Evolutionary conservation across 2,888 invertebrate genomes (phyloP).

Genomic region (Automeris io): DNA sequence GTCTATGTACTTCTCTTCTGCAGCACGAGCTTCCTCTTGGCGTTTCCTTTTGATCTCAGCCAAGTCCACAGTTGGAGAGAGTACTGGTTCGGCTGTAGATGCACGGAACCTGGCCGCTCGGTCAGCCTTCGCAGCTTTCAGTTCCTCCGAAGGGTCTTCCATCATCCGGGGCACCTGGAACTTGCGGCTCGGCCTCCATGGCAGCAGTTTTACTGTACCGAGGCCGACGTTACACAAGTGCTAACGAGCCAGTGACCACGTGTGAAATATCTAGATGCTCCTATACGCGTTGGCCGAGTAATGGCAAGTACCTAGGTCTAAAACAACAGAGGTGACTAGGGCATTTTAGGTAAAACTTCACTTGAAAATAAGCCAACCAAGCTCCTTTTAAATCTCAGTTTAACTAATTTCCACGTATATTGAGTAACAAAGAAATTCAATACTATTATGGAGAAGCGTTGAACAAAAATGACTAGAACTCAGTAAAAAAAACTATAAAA

Average conservation of each 20-base stretch:
- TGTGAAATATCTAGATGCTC: constrained; percentile 38
- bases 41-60: constrained; percentile 74
- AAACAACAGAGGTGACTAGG: too few relatives aligned
- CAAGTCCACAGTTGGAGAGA: constrained; percentile 70
- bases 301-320: too few relatives aligned
- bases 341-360: too few relatives aligned
- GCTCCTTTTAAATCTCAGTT: too few relatives aligned
- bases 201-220: constrained; percentile 79
- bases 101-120: constrained; percentile 78
- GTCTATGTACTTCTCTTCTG: constrained; percentile 75
- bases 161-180: constrained; percentile 78
- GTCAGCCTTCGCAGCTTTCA: constrained; percentile 80
- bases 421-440: too few relatives aligned
- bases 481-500: too few relatives aligned
- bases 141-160: constrained; percentile 77
- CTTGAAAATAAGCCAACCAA: too few relatives aligned
- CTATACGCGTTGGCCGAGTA: too few relatives aligned
- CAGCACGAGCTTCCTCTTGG: constrained; percentile 80
- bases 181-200: constrained; percentile 82
- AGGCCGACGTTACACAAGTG: constrained; percentile 52
- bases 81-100: constrained; percentile 60
- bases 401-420: too few relatives aligned
- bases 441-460: too few relatives aligned
- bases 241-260: constrained; percentile 37
- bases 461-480: too few relatives aligned